A percentile compares a stretch with the other conserved stretches of the same genome.
Conservation (phyloP, 1,140 invertebrate genomes). For the Delia radicum region DNA sequence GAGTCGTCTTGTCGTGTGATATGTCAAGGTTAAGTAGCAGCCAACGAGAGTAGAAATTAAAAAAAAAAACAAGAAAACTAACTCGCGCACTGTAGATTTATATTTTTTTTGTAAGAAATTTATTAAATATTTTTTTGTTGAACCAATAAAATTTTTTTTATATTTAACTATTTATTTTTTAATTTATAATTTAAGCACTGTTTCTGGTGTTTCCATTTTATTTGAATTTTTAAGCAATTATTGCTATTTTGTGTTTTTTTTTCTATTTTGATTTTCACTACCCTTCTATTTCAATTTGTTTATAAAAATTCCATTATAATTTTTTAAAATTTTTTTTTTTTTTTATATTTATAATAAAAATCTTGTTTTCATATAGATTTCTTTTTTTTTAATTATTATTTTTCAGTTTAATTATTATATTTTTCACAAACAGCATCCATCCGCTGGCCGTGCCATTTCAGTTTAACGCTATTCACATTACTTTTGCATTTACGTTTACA, state of each 20-base stretch:
- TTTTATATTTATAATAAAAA: not conserved
- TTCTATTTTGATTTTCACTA: not conserved
- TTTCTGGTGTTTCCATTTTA: not conserved
- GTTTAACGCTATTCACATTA: constrained; percentile 17
- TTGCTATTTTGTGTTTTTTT: not conserved
- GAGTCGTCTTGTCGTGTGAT: constrained; percentile 35
- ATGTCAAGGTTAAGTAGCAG: constrained; percentile 48
- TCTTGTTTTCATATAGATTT: not conserved
- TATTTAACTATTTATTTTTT: not conserved
- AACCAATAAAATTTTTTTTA: not conserved
- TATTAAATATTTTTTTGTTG: not conserved
- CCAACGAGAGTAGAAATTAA: not conserved
- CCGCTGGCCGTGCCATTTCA: constrained; percentile 15
- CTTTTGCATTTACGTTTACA: constrained; percentile 18
- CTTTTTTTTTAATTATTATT: not conserved
- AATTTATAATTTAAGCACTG: not conserved
- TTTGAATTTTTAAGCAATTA: not conserved
- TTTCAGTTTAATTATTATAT: not conserved
- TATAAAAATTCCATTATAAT: constrained; percentile 8
- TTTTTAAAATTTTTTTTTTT: constrained; percentile 18
- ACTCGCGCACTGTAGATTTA: not conserved
- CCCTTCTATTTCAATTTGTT: not conserved
- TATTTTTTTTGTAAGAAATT: not conserved
- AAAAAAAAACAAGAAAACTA: not conserved
- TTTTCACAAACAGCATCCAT: constrained; percentile 7